Evolutionary conservation across 2,888 invertebrate genomes (phyloP).

Genomic region (Hedychridium roseum): DNA sequence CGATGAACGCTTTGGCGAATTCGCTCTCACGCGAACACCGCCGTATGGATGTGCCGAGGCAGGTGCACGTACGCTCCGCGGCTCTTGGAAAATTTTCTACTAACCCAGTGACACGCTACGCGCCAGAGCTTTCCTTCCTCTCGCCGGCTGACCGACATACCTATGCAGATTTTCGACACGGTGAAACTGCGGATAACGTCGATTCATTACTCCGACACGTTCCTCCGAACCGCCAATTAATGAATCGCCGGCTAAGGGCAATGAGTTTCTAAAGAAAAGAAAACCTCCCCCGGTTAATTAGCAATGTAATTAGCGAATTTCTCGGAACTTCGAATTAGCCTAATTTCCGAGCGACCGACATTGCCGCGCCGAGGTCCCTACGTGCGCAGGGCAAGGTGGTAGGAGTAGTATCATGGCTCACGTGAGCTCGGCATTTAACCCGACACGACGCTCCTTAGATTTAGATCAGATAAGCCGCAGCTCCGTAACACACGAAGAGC

Average conservation of each 20-base stretch:
- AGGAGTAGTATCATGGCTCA: no score
- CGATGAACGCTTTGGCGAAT: slow-evolving; percentile 21
- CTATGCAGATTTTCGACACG: slow-evolving; percentile 9
- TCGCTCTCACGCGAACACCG: slow-evolving; percentile 32
- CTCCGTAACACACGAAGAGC: no score
- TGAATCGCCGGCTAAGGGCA: no score
- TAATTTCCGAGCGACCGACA: no score
- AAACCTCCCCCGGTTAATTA: no score
- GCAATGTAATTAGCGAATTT: no score
- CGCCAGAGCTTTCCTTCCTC: background rate
- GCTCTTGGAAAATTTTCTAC: slow-evolving; percentile 31
- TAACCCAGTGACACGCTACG: slow-evolving; percentile 31
- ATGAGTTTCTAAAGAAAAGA: no score
- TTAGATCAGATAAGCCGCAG: no score
- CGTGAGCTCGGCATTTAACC: no score
- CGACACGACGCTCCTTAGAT: no score
- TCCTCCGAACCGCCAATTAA: slow-evolving; percentile 3
- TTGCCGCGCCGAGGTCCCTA: no score
- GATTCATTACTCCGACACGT: slow-evolving; percentile 6
- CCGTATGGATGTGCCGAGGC: slow-evolving; percentile 2
- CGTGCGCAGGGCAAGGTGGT: no score
- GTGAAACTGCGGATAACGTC: background rate
- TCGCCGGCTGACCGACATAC: background rate
- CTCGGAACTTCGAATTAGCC: slow-evolving; percentile 10
- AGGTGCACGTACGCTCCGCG: slow-evolving; percentile 3